These are phyloP conservation scores for Brachypalpus laphriformis DNA, from an alignment of 2,888 invertebrate genomes.

Conservation along the genomic window DNA sequence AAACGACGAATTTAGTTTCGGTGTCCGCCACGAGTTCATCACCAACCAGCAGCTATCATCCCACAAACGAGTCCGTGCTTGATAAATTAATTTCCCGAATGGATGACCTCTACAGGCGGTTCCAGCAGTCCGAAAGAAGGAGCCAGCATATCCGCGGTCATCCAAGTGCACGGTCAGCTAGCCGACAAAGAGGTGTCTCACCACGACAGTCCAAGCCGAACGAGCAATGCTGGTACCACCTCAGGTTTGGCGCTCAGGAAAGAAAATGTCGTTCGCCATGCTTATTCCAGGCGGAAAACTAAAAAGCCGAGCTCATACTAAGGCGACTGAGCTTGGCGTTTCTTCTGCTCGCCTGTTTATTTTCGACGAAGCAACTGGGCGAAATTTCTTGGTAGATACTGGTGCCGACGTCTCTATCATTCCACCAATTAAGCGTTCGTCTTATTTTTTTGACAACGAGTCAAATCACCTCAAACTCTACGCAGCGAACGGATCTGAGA, in stretches of 20 bases:
- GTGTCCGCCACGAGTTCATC: constrained; percentile 1
- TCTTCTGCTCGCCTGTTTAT: constrained; percentile 15
- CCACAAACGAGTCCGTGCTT: background rate
- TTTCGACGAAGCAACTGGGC: background rate
- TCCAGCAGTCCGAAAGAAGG: constrained; percentile 3
- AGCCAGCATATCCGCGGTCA: background rate
- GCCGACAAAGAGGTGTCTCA: too few relatives aligned
- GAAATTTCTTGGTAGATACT: constrained; percentile 15
- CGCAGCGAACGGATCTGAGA: constrained; percentile 32
- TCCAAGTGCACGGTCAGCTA: too few relatives aligned
- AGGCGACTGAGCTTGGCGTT: constrained; percentile 19
- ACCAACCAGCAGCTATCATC: background rate
- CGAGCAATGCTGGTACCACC: constrained; percentile 1
- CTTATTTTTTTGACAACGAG: background rate
- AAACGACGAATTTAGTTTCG: constrained; percentile 32
- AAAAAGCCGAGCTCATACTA: background rate
- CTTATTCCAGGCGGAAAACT: background rate
- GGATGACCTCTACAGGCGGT: constrained; percentile 13
- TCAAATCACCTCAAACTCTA: background rate
- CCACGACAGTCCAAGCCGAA: background rate
- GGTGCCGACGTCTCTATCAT: constrained; percentile 11
- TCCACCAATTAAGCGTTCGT: background rate
- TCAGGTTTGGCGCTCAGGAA: background rate
- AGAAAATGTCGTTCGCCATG: constrained; percentile 7
- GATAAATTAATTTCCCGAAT: constrained; percentile 5